phyloP scores from a whole-genome alignment of 1,140 invertebrate genomes.

The Hycleus cichorii region DNA sequence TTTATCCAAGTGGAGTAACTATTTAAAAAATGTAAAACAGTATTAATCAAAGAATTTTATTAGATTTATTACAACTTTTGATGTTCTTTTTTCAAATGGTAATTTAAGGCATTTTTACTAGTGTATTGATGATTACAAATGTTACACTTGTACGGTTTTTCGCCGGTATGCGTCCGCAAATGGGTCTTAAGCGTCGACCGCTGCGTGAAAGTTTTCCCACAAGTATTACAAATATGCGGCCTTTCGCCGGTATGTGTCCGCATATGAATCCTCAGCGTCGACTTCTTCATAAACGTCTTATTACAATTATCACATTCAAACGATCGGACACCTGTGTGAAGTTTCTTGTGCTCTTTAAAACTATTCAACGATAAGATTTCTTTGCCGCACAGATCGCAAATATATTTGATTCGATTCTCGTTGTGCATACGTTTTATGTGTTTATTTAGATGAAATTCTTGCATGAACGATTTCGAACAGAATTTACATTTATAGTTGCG shows the following conservation, averaged over 20 bases:
- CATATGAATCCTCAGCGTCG: constrained; percentile 49
- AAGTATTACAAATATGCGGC: constrained; percentile 56
- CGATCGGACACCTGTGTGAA: constrained; percentile 47
- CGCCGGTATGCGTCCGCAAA: constrained; percentile 66
- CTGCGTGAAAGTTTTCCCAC: constrained; percentile 69
- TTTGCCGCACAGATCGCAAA: constrained; percentile 49
- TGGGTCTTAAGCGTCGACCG: constrained; percentile 68
- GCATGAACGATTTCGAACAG: background rate
- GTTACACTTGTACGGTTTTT: constrained; percentile 63
- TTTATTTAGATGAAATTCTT: background rate
- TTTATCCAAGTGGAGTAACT: background rate
- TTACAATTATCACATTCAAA: constrained; percentile 46
- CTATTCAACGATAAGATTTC: constrained; percentile 51
- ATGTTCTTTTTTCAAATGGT: constrained; percentile 44
- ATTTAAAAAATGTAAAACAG: background rate
- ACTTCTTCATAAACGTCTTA: constrained; percentile 45
- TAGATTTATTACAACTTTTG: background rate
- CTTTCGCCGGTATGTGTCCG: constrained; percentile 55
- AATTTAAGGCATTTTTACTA: constrained; percentile 47
- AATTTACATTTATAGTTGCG: background rate
- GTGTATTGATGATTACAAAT: constrained; percentile 56
- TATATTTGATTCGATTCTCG: background rate
- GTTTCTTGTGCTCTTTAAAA: constrained; percentile 51
- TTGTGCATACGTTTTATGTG: background rate
- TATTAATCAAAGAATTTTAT: background rate